Base-by-base conservation (phyloP, 2,113 vertebrate species). In the Corythoichthys haematopterus region DNA sequence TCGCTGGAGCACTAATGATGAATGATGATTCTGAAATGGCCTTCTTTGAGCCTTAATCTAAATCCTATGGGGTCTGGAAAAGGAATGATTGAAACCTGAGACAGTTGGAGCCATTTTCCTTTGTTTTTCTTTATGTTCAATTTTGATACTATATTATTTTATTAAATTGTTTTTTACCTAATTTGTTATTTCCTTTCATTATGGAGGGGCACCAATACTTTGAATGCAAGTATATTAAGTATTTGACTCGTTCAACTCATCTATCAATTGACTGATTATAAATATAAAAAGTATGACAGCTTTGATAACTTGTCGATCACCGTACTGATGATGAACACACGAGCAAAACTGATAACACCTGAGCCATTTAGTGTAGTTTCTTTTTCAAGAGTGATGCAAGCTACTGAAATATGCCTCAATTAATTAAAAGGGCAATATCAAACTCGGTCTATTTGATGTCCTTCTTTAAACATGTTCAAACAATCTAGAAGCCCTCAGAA, bases 311-410 rank as follows among this genome's bases (percentile, higher is more conserved):
- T n/a, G 37, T 40, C 58, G 13, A 15, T 36, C 56, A 36, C 37
- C 37, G 10, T 4, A 9, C 15, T 11, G 16, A 43, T 11, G 16
- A 43, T 11, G 33, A 57, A 36, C 55, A 35, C 5, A 9, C 55
- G 13, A 33, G 12, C 13, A 57, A 14, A 57, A 36, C 33, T 36
- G 33, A 57, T n/a, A 10, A 60, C 37, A 60, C 38, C 38, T 38
- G 37, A 60, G 16, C 37, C 37, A 20, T 43, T 40, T 60, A 43
- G 15, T 20, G 15, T 16, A n/a, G 37, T 40, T 6, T 60, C 15
- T 8, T n/a, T 40, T 20, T 68, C 65, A 20, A 63, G 33, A 65
- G 16, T 84, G 77, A 87, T 83, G 78, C 73, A 83, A 84, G 71
- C 20, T 57, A 46, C 56, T 76, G 76, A 84, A 82, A 87, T 77